These are phyloP conservation scores for Tanypteryx hageni DNA, from an alignment of 2,888 invertebrate genomes.

Conservation along the genomic window DNA sequence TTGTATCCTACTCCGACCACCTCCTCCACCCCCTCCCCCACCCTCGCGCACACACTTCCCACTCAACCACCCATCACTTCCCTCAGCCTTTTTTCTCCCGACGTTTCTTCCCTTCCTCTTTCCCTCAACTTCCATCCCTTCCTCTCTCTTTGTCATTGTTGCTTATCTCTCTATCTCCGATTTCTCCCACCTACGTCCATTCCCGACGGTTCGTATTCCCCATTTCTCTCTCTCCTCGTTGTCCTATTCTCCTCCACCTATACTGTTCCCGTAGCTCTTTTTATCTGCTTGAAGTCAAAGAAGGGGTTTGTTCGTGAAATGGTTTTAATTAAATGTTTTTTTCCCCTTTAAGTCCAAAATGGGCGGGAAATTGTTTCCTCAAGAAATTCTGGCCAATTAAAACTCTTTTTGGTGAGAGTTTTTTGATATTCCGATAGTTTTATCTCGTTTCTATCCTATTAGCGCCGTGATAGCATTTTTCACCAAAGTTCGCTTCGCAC, in stretches of 20 bases:
- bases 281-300: neutral
- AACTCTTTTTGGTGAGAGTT: no score
- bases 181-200: neutral
- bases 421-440: neutral
- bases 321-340: conserved; percentile 36
- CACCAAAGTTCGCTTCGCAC: neutral
- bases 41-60: neutral
- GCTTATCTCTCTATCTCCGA: neutral
- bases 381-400: neutral
- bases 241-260: neutral
- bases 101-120: neutral
- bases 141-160: neutral
- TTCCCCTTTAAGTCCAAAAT: neutral
- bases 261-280: no score
- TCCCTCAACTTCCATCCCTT: neutral
- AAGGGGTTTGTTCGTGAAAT: conserved; percentile 49
- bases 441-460: neutral
- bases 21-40: neutral
- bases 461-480: neutral
- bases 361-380: conserved; percentile 38
- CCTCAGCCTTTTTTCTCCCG: neutral
- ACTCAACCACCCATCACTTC: neutral
- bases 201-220: neutral
- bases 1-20: neutral
- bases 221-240: neutral